phyloP scores from a whole-genome alignment of 2,797 vertebrate species.

The Pyrrhura leucotis region DNA sequence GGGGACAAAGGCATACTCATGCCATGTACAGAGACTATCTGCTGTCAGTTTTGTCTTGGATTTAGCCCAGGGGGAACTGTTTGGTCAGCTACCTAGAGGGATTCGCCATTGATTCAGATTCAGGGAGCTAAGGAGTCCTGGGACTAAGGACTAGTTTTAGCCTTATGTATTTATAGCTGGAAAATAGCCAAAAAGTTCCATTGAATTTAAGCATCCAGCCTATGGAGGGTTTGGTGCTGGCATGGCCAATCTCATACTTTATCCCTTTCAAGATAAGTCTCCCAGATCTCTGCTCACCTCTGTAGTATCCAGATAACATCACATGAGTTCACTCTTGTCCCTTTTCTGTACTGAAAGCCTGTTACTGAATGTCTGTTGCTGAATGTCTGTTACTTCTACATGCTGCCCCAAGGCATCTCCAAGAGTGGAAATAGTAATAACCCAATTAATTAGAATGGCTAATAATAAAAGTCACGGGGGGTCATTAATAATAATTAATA shows the following conservation, averaged over 20 bases:
- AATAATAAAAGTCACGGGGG: slow-evolving; percentile 23
- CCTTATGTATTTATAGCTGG: background rate
- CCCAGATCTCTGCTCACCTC: background rate
- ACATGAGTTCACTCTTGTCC: background rate
- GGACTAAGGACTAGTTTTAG: background rate
- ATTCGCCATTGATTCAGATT: background rate
- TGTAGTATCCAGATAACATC: background rate
- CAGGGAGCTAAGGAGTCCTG: background rate
- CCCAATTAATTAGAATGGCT: slow-evolving; percentile 34
- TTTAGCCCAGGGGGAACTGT: background rate
- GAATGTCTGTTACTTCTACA: background rate
- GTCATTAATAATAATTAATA: slow-evolving; percentile 61
- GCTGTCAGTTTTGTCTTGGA: background rate
- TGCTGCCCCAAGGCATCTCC: background rate
- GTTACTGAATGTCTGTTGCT: no score
- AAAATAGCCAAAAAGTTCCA: background rate
- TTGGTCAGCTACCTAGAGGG: background rate
- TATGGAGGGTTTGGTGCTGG: background rate
- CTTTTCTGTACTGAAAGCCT: background rate
- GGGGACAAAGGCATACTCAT: background rate
- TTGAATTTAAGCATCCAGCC: background rate
- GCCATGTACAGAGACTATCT: background rate
- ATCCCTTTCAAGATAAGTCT: background rate
- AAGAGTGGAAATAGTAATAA: slow-evolving; percentile 4
- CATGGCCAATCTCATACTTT: background rate